Conservation (phyloP, 2,888 invertebrate genomes). For the Leptopterna dolabrata region DNA sequence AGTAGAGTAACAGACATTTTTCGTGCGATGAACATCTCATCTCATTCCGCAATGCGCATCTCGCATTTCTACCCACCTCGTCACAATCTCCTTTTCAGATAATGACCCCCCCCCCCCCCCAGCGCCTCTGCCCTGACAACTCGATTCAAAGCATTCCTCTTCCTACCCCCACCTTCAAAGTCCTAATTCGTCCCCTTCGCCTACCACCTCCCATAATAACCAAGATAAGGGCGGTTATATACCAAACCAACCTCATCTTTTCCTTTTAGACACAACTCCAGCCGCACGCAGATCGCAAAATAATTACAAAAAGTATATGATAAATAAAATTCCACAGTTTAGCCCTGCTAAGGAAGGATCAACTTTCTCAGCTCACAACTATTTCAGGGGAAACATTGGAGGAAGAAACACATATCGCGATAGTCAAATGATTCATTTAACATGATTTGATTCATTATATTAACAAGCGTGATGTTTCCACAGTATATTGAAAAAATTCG, state of each 20-base stretch:
- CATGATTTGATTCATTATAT: too few species aligned
- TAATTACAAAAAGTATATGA: background rate
- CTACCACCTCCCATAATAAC: conserved; percentile 3
- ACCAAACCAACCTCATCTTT: background rate
- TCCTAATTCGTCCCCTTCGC: background rate
- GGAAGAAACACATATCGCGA: too few species aligned
- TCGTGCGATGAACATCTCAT: background rate
- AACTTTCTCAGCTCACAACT: too few species aligned
- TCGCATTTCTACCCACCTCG: background rate
- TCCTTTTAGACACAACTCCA: background rate
- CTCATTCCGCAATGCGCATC: background rate
- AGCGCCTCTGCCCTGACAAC: background rate
- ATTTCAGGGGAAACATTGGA: too few species aligned
- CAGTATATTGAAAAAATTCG: too few species aligned
- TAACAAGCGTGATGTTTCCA: too few species aligned
- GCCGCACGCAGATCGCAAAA: conserved; percentile 10
- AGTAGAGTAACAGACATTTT: background rate
- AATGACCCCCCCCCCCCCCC: background rate
- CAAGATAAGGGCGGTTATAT: conserved; percentile 9
- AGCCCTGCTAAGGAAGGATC: too few species aligned
- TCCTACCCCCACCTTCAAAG: background rate
- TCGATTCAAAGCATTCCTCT: background rate
- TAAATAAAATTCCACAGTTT: background rate
- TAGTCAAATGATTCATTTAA: too few species aligned
- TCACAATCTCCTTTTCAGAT: background rate